Conservation (phyloP, 2,113 vertebrate genomes). For the Amphiprion percula region DNA sequence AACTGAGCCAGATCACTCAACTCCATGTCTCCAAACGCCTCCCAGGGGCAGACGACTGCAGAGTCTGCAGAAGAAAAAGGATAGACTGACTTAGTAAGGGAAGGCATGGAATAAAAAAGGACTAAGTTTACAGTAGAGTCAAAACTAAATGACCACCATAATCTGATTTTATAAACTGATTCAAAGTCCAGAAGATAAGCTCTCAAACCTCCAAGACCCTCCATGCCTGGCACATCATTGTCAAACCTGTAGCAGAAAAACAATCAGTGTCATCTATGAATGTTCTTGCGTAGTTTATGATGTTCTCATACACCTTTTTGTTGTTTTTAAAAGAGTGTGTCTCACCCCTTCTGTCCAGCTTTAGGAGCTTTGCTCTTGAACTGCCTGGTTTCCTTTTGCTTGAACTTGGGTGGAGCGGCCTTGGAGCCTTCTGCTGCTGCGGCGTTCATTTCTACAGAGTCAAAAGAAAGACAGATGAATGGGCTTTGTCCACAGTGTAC, state of each 20-base stretch:
- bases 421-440: conserved; percentile 62
- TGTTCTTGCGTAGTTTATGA: no score
- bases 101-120: no score
- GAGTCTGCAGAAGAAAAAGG: conserved; percentile 11
- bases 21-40: conserved; percentile 26
- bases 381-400: conserved; percentile 89
- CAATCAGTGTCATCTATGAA: not conserved
- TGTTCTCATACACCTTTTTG: not conserved
- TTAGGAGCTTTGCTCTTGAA: conserved; percentile 95
- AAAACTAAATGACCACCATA: no score
- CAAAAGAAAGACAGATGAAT: no score
- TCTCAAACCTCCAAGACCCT: conserved; percentile 87
- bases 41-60: conserved; percentile 28
- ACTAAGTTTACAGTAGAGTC: no score
- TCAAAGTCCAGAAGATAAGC: no score
- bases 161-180: no score
- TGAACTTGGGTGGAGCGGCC: conserved; percentile 88
- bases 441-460: conserved; percentile 51
- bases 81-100: no score
- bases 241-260: conserved; percentile 81
- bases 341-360: conserved; percentile 90
- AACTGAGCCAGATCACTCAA: not conserved
- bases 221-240: conserved; percentile 88
- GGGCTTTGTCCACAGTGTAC: no score
- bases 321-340: not conserved